Evolutionary conservation across 2,113 vertebrate species (phyloP), one percentile per base, ranked within the genome.

Genomic region (Notothenia rossii): DNA sequence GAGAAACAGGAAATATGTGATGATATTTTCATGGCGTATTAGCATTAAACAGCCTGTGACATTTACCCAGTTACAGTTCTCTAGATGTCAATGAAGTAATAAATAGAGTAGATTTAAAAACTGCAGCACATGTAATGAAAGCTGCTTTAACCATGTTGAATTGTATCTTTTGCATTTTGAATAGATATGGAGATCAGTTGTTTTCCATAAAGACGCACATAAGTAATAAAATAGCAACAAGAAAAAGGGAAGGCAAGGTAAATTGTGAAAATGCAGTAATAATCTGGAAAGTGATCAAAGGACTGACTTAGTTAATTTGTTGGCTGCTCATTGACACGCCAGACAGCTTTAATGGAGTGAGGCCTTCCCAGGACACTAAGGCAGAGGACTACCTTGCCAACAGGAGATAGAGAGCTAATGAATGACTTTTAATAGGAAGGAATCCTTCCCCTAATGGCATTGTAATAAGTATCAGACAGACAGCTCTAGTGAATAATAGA

Each of bases 331-430:
- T 49, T 73, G 25, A 55, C 70, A 66, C 4, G 2, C 22, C 40
- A 70, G 10, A 46, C 53, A 8, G 33, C 60, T 12, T 18, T 66
- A 61, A 67, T 77, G 58, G 60, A 54, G 53, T 60, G 5, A 55
- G 46, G 22, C 77, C 10, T 58, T 48, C 51, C 51, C 20, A 59
- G 17, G 20, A 70, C 54, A 48, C 53, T 15, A 15, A 45, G n/a
- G 43, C 58, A 45, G 33, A 79, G 20, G 29, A 66, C 20, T 43
- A 6, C 14, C 33, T 15, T 77, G 48, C 85, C 81, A 89, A 93
- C 93, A 82, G 84, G 88, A 87, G 88, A 89, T 12, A 55, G 93
- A 65, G 91, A 93, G 89, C 93, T 95, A 95, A 96, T 96, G 94
- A 95, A 95, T 94, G 91, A 95, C 86, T 85, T 75, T 82, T 93